phyloP scores from a whole-genome alignment of 2,113 vertebrate species.

The Alosa alosa region DNA sequence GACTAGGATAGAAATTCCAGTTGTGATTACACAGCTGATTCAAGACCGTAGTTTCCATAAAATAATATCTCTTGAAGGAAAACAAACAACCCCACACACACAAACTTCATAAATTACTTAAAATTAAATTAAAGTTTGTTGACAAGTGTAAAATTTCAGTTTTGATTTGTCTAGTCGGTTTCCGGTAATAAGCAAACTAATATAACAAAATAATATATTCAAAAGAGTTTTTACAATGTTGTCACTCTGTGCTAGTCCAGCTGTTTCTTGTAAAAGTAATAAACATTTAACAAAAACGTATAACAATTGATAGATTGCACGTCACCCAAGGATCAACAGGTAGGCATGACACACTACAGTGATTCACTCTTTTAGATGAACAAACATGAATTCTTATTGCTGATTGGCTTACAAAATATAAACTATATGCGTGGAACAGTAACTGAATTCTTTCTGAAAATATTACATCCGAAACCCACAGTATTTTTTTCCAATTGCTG shows the following conservation, averaged over 20 bases:
- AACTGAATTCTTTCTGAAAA: slow-evolving; percentile 43
- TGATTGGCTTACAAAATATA: slow-evolving; percentile 80
- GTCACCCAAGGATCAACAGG: slow-evolving; percentile 81
- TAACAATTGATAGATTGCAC: slow-evolving; percentile 82
- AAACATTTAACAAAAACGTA: slow-evolving; percentile 27
- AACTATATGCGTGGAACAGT: slow-evolving; percentile 55
- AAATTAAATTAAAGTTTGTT: slow-evolving; percentile 43
- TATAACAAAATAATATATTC: background rate
- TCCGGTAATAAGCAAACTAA: slow-evolving; percentile 7
- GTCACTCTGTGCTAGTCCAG: background rate
- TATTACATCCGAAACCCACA: slow-evolving; percentile 25
- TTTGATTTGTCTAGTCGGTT: slow-evolving; percentile 16
- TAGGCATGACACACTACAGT: slow-evolving; percentile 69
- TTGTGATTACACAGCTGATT: background rate
- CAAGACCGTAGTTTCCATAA: background rate
- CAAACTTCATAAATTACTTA: slow-evolving; percentile 33
- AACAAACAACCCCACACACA: background rate
- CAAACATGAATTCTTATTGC: slow-evolving; percentile 84
- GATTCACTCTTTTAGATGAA: slow-evolving; percentile 69
- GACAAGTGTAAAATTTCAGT: slow-evolving; percentile 39
- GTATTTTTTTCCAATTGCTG: slow-evolving; percentile 14
- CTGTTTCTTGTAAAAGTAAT: slow-evolving; percentile 36
- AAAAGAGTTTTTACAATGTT: background rate
- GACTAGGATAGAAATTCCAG: background rate
- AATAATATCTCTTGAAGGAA: background rate